phyloP scores from a whole-genome alignment of 2,113 vertebrate genomes.

The Polypterus senegalus region DNA sequence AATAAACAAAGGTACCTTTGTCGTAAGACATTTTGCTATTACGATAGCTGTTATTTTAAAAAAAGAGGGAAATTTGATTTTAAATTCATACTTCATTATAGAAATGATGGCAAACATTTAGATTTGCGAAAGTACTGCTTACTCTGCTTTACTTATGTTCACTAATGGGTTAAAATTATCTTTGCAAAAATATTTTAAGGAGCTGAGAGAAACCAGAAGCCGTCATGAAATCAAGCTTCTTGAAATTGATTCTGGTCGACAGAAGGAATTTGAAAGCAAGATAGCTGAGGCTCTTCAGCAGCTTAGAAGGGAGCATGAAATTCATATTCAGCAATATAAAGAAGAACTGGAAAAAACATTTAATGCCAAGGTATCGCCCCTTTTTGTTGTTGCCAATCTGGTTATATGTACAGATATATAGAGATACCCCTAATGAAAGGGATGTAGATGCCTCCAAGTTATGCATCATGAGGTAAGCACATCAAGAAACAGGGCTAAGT shows the following conservation, averaged over 20 bases:
- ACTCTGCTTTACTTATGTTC: too few relatives aligned
- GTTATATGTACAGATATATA: too few relatives aligned
- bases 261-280: slow-evolving; percentile 54
- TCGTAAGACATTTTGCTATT: too few relatives aligned
- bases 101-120: background rate
- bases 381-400: too few relatives aligned
- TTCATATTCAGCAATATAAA: slow-evolving; percentile 61
- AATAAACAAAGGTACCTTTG: too few relatives aligned
- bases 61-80: background rate
- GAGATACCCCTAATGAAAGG: too few relatives aligned
- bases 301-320: slow-evolving; percentile 52
- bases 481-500: too few relatives aligned
- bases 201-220: slow-evolving; percentile 45
- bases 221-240: slow-evolving; percentile 47
- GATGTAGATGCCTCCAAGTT: too few relatives aligned
- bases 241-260: slow-evolving; percentile 48
- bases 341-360: slow-evolving; percentile 57
- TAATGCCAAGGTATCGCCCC: slow-evolving; percentile 44
- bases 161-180: too few relatives aligned
- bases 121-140: background rate
- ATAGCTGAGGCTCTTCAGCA: slow-evolving; percentile 46
- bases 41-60: background rate
- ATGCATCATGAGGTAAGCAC: too few relatives aligned
- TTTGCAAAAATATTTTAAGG: slow-evolving; percentile 30
- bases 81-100: background rate